Evolutionary conservation across 2,113 vertebrate species (phyloP).

Genomic region (Anolis sagrei): DNA sequence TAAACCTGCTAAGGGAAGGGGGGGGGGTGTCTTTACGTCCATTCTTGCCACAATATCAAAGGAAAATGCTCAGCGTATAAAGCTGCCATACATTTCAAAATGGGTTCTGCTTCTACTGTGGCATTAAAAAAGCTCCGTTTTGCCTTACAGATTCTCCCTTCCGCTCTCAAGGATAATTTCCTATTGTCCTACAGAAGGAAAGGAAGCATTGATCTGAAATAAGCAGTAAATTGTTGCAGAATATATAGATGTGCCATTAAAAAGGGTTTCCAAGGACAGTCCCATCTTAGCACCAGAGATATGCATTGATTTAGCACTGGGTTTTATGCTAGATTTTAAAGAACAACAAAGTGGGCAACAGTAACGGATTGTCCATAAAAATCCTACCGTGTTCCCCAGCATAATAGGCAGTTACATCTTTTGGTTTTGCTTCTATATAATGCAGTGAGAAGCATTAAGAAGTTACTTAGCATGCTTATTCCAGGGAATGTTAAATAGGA

Average conservation of each 20-base stretch:
- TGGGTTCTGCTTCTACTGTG: not conserved
- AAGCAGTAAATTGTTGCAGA: not conserved
- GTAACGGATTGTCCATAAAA: not conserved
- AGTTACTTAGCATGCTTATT: not conserved
- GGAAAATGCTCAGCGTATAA: too few relatives aligned
- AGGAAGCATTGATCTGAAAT: not conserved
- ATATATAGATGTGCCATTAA: not conserved
- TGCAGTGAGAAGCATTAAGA: not conserved
- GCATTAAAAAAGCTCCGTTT: not conserved
- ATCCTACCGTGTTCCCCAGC: not conserved
- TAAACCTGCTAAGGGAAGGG: not conserved
- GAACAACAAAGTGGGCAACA: not conserved
- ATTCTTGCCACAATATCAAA: not conserved
- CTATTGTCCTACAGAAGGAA: not conserved
- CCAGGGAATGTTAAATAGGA: constrained; percentile 2
- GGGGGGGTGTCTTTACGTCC: not conserved
- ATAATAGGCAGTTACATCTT: not conserved
- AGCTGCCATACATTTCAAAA: not conserved
- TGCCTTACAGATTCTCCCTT: not conserved
- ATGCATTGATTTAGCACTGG: not conserved
- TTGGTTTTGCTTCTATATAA: not conserved
- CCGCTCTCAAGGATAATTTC: not conserved
- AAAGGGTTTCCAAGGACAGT: constrained; percentile 11
- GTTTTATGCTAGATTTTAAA: not conserved
- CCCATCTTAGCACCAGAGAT: not conserved